Conservation (phyloP, 2,113 vertebrate genomes). For the Cairina moschata region DNA sequence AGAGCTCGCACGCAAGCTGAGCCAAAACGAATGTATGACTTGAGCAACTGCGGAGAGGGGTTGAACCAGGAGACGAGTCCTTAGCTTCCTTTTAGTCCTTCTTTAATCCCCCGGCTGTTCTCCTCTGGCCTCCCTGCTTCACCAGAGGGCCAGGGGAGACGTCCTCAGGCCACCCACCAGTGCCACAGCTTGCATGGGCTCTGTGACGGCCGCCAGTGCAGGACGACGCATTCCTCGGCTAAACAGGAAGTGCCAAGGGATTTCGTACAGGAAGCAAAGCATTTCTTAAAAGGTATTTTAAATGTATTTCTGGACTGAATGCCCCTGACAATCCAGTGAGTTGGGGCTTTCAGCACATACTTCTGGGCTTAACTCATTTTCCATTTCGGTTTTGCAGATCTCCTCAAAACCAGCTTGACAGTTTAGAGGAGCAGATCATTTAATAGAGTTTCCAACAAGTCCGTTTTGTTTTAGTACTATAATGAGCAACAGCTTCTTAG, state of each 20-base stretch:
- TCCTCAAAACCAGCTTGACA: background rate
- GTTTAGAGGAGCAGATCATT: background rate
- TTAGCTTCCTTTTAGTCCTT: background rate
- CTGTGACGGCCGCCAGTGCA: background rate
- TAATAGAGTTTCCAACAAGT: background rate
- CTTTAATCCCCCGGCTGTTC: background rate
- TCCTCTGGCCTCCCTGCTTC: background rate
- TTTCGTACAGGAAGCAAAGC: background rate
- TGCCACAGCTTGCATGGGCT: background rate
- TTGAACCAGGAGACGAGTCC: background rate
- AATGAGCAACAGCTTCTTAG: background rate
- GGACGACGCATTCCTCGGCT: conserved; percentile 2
- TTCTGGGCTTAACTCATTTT: conserved; percentile 28
- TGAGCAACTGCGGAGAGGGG: background rate
- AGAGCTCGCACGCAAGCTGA: background rate
- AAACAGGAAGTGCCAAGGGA: background rate
- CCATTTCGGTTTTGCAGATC: background rate
- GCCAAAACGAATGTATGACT: accelerated
- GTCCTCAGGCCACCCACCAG: background rate
- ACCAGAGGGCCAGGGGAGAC: background rate
- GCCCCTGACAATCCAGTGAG: background rate
- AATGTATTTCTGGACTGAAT: conserved; percentile 21
- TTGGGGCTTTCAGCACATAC: conserved; percentile 37
- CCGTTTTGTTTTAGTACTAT: background rate
- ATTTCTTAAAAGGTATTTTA: background rate